These are phyloP conservation scores for Sturnira hondurensis DNA, from an alignment of 2,113 vertebrate genomes.

Conservation along the genomic window DNA sequence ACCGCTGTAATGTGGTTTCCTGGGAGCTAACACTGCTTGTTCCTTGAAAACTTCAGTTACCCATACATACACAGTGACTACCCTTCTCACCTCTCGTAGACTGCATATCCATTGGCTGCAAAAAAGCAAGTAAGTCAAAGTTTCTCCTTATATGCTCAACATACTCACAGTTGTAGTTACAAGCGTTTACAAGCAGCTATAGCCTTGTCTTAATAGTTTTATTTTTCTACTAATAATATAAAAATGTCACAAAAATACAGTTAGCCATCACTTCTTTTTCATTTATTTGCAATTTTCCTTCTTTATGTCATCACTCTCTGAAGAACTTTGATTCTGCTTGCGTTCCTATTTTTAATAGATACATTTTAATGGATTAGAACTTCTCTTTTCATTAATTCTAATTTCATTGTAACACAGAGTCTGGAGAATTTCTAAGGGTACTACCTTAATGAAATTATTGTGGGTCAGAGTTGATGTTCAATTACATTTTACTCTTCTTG, in stretches of 20 bases:
- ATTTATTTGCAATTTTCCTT: neutral
- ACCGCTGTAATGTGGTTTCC: conserved; percentile 19
- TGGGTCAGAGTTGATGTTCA: neutral
- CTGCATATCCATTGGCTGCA: neutral
- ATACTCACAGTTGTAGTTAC: neutral
- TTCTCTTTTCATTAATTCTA: neutral
- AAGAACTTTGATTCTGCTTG: neutral
- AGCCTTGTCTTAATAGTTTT: neutral
- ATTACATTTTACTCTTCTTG: neutral
- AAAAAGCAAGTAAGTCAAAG: neutral
- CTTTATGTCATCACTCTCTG: neutral
- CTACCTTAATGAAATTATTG: neutral
- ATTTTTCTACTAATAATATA: neutral
- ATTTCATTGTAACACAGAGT: neutral
- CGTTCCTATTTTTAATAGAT: neutral
- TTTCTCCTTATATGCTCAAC: neutral
- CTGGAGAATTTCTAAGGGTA: neutral
- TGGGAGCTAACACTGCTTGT: conserved; percentile 33
- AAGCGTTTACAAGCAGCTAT: neutral
- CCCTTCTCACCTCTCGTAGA: neutral
- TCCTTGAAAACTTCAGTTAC: conserved; percentile 17
- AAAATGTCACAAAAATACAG: neutral
- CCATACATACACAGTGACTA: neutral
- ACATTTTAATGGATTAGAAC: neutral
- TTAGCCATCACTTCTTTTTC: neutral